Base-by-base conservation (phyloP, 2,888 invertebrate species). In the Crepidodera aurea region DNA sequence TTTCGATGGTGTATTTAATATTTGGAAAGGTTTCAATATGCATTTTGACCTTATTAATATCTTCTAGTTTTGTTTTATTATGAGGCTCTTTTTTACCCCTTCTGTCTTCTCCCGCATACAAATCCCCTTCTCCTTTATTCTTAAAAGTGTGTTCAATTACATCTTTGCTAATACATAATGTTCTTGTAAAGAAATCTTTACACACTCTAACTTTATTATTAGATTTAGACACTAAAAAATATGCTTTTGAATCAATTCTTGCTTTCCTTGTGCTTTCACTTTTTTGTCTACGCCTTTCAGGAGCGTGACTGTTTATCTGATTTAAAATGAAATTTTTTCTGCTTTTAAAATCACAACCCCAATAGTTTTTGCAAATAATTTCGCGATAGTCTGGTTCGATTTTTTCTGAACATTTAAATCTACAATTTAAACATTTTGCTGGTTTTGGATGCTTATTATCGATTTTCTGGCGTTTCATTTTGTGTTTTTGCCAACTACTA, bases 21-120 rank as follows among this genome's bases (percentile, higher is more conserved):
- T 42, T 55, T 8, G 69, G 67, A 57, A 71, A 71, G 53, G 65
- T 65, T 16, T 65, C 62, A 34, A 71, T 70, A 39, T 71, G 69
- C 0, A 34, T 46, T 51, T 68, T 69, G 3, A 69, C 69, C 22
- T 39, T 55, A 42, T 46, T 51, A 8, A 67, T 34, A 19, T 62
- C 67, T 32, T 18, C 62, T 27, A 44, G 42, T 39, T 58, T 59
- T 7, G 66, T 70, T 65, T 69, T 68, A 62, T 71, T 71, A 15
- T 42, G 18, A 5, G 69, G 67, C 44, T 51, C 56, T 8, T 62
- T 51, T 22, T 58, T 63, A 13, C 69, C 70, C 25, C 68, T 29
- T 51, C 65, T 56, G 37, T 69, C 70, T 7, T 61, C 44, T 29
- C 62, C 64, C 1, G 42, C 8, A 64, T 66, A 71, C 29, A 62